Base-by-base conservation (phyloP, 2,888 invertebrate genomes). In the Amphimallon solstitiale region DNA sequence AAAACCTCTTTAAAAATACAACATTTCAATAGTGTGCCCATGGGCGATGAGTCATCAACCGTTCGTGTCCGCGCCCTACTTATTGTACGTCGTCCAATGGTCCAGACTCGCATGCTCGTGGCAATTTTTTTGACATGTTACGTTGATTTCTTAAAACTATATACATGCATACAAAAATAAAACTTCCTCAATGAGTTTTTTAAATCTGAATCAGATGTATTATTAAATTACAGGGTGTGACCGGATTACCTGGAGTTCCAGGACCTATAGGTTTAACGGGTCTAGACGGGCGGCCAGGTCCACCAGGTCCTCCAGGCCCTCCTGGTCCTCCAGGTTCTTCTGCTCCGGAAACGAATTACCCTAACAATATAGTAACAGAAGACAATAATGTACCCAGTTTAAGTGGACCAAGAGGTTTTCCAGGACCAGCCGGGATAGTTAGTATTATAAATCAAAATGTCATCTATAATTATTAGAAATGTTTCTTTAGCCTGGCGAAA, bases 341-440 rank as follows among this genome's bases (percentile, higher is more conserved):
- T 12, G 7, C 10, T 7, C 23, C 23, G 5, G 59, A 78, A 74
- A 68, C 77, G 63, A 66, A 72, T 71, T 52, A 74, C 75, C 54
- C 72, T 21, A 66, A 64, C 62, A 76, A 74, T 68, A 65, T 76
- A 15, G 67, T 76, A 54, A 67, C 73, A 10, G 76, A 74, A 43
- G 51, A 61, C 10, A 52, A 37, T 37, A 37, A 37, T 40, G 46
- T 43, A 67, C 84, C 85, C 15, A 88, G 85, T 46, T 77, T 81
- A 2, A 77, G 79, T 63, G 87, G 87, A 38, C 83, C 85, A 1
- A 81, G 85, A 74, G 89, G 89, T 49, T 78, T 83, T 38, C 85
- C 87, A 7, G 89, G 88, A 29, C 77, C 82, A 10, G 79, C 85
- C 35, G 87, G 87, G 72, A 77, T 85, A 75, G 86, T 67, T 52